Evolutionary conservation across 53 echinoderm and acorn worm species (phyloP), one percentile per base, ranked within the genome.

Genomic region (Zoroaster sp.): DNA sequence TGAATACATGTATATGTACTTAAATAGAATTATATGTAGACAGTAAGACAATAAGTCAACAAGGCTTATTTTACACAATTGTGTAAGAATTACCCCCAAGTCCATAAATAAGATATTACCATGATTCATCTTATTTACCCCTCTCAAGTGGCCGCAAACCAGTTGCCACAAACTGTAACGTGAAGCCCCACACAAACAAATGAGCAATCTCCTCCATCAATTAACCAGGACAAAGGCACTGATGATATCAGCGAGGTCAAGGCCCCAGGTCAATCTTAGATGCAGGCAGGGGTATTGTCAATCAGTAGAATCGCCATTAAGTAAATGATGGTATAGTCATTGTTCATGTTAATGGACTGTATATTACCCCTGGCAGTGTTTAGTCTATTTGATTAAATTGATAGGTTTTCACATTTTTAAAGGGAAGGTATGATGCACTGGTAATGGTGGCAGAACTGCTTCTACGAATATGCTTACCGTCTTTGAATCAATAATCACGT

Each of bases 71-170:
- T 59, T 28, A 59, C 30, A 25, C 63, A 28, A 25, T 59, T 59
- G 23, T 25, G 21, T 59, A 25, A 25, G 25, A 28, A 1, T 59
- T 59, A 59, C 28, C 28, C 28, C 28, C 28, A 25, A 1, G 59
- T 5, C 25, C 59, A 5, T 55, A 55, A 55, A 11, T 59, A 28
- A 59, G 8, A 28, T 59, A n/a, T n/a, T n/a, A 59, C 23, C 28
- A 49, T 85, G 85, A 85, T 85, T 85, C 85, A 85, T 85, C 71
- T 71, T 51, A 11, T 71, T 71, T 46, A 69, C 69, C 49, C 31
- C 43, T 49, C 85, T 46, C 71, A 33, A 43, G 85, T 54, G 85
- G n/a, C n/a, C n/a, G n/a, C n/a, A n/a, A n/a, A n/a, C n/a, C n/a
- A n/a, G n/a, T 40, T 70, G 44, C 15, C 17, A 7, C 7, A 32